Evolutionary conservation across 2,888 invertebrate genomes (phyloP).

Genomic region (Thymelicus acteon): DNA sequence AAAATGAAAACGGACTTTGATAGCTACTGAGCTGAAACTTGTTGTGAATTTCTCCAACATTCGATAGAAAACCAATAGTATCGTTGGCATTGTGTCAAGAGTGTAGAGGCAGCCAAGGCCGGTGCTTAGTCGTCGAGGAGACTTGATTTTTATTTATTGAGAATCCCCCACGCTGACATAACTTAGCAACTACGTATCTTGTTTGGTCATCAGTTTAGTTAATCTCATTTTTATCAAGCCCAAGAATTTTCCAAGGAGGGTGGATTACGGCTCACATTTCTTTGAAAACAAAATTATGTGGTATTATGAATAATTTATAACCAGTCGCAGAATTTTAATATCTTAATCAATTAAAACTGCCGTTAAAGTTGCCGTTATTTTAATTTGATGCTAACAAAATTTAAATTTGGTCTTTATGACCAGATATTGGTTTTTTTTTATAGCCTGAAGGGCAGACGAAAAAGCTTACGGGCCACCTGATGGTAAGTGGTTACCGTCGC

Average conservation of each 20-base stretch:
- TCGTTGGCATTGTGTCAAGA: conserved; percentile 42
- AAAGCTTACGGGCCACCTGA: too few species aligned
- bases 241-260: conserved; percentile 3
- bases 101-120: conserved; percentile 38
- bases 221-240: conserved; percentile 13
- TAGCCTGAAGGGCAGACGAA: too few species aligned
- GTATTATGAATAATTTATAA: neutral
- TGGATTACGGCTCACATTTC: neutral
- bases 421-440: too few species aligned
- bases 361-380: too few species aligned
- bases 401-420: neutral
- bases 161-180: conserved; percentile 25
- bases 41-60: conserved; percentile 20
- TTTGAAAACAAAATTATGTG: neutral
- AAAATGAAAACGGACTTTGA: conserved; percentile 21
- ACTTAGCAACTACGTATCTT: conserved; percentile 34
- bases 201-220: conserved; percentile 20
- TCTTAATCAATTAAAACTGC: too few species aligned
- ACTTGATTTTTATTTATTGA: conserved; percentile 39
- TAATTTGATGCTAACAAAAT: neutral
- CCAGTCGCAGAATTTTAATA: too few species aligned
- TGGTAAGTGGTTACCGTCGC: too few species aligned
- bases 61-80: conserved; percentile 43
- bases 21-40: conserved; percentile 16
- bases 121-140: conserved; percentile 35